Conservation (phyloP, 2,888 invertebrate genomes). For the Argyra leucocephala region DNA sequence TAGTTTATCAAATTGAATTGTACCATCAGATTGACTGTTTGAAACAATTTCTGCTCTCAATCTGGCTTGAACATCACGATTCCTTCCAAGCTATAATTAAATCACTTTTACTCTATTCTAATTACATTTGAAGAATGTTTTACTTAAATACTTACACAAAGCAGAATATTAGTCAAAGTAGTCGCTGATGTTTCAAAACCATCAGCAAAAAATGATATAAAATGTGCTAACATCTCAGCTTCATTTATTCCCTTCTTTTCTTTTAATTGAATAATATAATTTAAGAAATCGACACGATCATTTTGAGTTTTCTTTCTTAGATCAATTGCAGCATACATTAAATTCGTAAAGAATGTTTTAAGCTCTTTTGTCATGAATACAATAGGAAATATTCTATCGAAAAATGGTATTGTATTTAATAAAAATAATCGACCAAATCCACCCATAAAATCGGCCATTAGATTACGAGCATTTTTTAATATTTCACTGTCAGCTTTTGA, state of each 20-base stretch:
- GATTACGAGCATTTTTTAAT: constrained; percentile 20
- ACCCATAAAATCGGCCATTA: constrained; percentile 23
- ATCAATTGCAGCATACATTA: constrained; percentile 23
- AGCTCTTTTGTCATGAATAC: constrained; percentile 19
- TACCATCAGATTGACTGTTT: constrained; percentile 22
- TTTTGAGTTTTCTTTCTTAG: constrained; percentile 18
- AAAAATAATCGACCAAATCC: constrained; percentile 22
- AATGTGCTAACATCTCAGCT: constrained; percentile 29
- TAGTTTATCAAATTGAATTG: constrained; percentile 28
- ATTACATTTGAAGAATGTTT: background rate
- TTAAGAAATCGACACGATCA: constrained; percentile 26
- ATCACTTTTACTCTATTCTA: background rate
- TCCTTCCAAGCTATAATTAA: constrained; percentile 25
- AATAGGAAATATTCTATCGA: constrained; percentile 21
- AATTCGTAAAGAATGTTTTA: constrained; percentile 23
- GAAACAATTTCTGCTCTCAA: constrained; percentile 30
- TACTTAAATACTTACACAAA: background rate
- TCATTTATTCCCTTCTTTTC: constrained; percentile 27
- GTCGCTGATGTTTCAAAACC: constrained; percentile 33
- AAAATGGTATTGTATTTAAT: constrained; percentile 23
- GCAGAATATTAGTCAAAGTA: constrained; percentile 26
- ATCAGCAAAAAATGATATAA: constrained; percentile 30
- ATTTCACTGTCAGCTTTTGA: constrained; percentile 17
- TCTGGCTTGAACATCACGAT: constrained; percentile 29
- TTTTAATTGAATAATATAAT: constrained; percentile 24